Evolutionary conservation across 2,113 vertebrate genomes (phyloP).

Genomic region (Sorex araneus): DNA sequence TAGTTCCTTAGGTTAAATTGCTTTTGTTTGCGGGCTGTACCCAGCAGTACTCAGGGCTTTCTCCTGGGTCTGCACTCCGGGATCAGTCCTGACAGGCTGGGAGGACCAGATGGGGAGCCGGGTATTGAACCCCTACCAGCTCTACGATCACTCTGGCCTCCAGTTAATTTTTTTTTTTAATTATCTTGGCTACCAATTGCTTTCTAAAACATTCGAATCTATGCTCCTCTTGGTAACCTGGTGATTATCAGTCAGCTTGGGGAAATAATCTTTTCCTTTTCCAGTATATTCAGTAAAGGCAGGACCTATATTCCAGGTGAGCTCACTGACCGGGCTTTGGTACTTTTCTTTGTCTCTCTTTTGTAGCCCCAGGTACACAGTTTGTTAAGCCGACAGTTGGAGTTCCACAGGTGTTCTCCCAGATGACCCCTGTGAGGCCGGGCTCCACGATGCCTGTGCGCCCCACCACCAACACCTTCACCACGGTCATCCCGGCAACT

Average conservation of each 20-base stretch:
- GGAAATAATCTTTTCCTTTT: constrained; percentile 59
- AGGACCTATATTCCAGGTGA: constrained; percentile 52
- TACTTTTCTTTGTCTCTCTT: constrained; percentile 70
- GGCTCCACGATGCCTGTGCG: constrained; percentile 87
- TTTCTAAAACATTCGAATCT: constrained; percentile 43
- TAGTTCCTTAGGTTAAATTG: neutral
- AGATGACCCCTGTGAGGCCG: constrained; percentile 90
- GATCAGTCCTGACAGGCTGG: too few relatives aligned
- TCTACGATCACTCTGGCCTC: too few relatives aligned
- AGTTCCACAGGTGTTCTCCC: constrained; percentile 92
- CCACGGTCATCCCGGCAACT: constrained; percentile 93
- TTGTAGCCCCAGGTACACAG: constrained; percentile 91
- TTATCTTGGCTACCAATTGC: neutral
- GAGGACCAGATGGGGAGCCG: too few relatives aligned
- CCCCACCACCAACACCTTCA: constrained; percentile 90
- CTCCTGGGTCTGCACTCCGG: too few relatives aligned
- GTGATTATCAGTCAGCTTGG: constrained; percentile 34
- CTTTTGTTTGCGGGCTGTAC: too few relatives aligned
- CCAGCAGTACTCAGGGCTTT: too few relatives aligned
- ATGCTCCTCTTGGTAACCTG: neutral
- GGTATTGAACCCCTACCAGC: too few relatives aligned
- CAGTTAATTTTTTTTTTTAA: neutral
- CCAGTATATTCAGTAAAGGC: constrained; percentile 48
- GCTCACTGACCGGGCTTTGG: constrained; percentile 65
- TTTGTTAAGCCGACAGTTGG: constrained; percentile 93